Base-by-base conservation (phyloP, 30 jellyfish, hydroid and myxozoan species). In the Hydra vulgaris region DNA sequence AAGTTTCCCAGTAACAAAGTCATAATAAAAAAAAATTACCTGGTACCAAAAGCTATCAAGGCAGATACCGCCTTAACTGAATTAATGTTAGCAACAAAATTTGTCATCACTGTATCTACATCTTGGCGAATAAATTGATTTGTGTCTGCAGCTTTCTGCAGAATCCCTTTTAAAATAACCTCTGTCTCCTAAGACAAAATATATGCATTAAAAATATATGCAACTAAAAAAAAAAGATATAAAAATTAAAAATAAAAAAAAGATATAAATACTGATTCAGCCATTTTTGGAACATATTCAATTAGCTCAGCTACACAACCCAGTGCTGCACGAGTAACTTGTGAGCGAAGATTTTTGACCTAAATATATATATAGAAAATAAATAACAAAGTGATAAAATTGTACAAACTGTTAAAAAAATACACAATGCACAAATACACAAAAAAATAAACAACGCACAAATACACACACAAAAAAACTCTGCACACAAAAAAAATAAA, bases 291-390 rank as follows among this genome's bases (percentile, higher is more conserved):
- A 18, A 84, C 56, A 52, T 81, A 72, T 17, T 80, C 73, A 52
- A 87, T 27, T 8, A 84, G 52, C 0, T 92, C 96, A 17, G 89
- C 94, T 18, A 92, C 18, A 72, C 95, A 84, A 79, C 79, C 81
- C 52, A 92, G 71, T 0, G 96, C 95, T 55, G 18, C 83, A 53
- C 98, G 90, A 26, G 98, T 72, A 17, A 92, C 96, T 73, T 92
- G 98, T 3, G 98, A 92, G 56, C 98, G 96, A 19, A 92, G 91
- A 84, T 92, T 92, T 80, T 86, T 86, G 7, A 88, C 98, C 96
- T 92, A 82, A 15, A 76, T 79, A 17, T 26, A 74, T 18, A 27
- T 17, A 56, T 15, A 27, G 20, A 17, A 25, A 1, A 19, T 19
- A 74, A 25, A 74, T 1, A 20, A 21, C 12, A 7, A 26, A 1